These are phyloP conservation scores for Drosophila subsilvestris DNA, from an alignment of 2,888 invertebrate species.

Conservation along the genomic window DNA sequence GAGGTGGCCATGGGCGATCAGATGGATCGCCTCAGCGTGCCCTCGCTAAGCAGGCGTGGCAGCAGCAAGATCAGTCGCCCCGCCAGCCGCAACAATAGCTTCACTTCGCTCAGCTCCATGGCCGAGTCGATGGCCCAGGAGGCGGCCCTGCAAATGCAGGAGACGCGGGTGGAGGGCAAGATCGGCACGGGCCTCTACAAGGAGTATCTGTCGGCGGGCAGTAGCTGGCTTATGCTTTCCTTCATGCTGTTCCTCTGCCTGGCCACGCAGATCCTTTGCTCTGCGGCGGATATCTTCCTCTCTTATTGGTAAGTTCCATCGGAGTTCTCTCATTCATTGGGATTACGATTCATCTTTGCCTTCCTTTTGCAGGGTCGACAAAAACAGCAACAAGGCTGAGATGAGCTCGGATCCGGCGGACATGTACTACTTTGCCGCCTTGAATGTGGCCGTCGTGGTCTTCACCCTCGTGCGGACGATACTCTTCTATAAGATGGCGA, in stretches of 20 bases:
- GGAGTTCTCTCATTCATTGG: no score
- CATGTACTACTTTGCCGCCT: slow-evolving; percentile 85
- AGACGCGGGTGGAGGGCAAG: slow-evolving; percentile 87
- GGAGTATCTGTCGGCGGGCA: slow-evolving; percentile 89
- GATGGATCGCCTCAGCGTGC: slow-evolving; percentile 47
- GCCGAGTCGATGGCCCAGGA: slow-evolving; percentile 81
- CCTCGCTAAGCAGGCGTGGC: slow-evolving; percentile 62
- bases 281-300: slow-evolving; percentile 91
- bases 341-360: neutral
- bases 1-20: slow-evolving; percentile 56
- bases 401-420: slow-evolving; percentile 57
- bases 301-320: slow-evolving; percentile 86
- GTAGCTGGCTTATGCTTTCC: slow-evolving; percentile 86
- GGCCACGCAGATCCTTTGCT: slow-evolving; percentile 88
- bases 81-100: slow-evolving; percentile 79
- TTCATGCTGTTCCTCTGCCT: slow-evolving; percentile 87
- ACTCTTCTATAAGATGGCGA: slow-evolving; percentile 86
- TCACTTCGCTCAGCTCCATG: slow-evolving; percentile 85
- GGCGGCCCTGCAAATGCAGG: slow-evolving; percentile 84
- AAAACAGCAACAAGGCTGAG: slow-evolving; percentile 49
- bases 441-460: slow-evolving; percentile 83
- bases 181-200: slow-evolving; percentile 87
- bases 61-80: slow-evolving; percentile 64
- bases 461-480: slow-evolving; percentile 81
- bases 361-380: slow-evolving; percentile 61